These are phyloP conservation scores for Andrena praecox DNA, from an alignment of 2,888 invertebrate genomes.

Conservation along the genomic window DNA sequence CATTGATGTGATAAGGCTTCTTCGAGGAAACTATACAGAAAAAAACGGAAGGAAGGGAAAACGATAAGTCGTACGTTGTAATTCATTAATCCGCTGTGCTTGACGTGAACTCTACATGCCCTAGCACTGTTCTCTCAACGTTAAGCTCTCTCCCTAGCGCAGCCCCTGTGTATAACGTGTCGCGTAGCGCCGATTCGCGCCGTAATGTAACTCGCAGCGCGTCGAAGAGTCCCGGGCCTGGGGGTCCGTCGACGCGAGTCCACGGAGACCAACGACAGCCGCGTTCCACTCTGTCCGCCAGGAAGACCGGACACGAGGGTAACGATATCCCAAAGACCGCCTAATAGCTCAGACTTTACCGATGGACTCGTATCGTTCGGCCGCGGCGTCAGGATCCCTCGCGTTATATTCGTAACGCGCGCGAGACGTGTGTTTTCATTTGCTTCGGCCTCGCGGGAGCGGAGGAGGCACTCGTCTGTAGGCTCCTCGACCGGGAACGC, in stretches of 20 bases:
- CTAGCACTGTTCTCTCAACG: constrained; percentile 68
- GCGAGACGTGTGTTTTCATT: constrained; percentile 23
- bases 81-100: constrained; percentile 73
- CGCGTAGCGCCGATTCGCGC: constrained; percentile 65
- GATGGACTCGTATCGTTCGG: constrained; percentile 15
- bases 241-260: constrained; percentile 28
- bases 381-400: not conserved
- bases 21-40: constrained; percentile 8
- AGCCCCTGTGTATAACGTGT: constrained; percentile 65
- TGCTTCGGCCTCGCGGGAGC: constrained; percentile 25
- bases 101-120: constrained; percentile 67
- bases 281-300: not conserved
- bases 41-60: not conserved
- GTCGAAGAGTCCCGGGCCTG: not conserved
- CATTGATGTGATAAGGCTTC: constrained; percentile 62
- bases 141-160: constrained; percentile 71
- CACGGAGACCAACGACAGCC: not conserved
- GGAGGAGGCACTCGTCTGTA: constrained; percentile 30
- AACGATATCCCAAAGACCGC: not conserved
- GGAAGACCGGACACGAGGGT: too few species aligned
- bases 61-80: constrained; percentile 39
- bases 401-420: not conserved
- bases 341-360: not conserved
- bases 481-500: constrained; percentile 13
- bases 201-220: constrained; percentile 59